Evolutionary conservation across 2,888 invertebrate genomes (phyloP).

Genomic region (Orthonychiurus folsomi): DNA sequence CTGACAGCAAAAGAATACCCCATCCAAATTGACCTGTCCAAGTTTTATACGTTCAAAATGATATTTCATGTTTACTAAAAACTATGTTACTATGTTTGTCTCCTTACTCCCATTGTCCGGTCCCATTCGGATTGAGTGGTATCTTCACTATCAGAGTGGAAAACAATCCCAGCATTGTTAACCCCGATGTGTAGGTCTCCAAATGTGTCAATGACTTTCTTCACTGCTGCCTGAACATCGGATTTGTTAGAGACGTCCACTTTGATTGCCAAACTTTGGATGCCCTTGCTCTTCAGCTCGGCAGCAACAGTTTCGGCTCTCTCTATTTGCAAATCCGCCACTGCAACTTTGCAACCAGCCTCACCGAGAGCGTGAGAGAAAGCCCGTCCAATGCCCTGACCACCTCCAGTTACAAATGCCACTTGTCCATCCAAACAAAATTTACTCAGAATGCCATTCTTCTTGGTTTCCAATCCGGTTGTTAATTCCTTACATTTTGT

Average conservation of each 20-base stretch:
- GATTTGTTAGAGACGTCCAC: conserved; percentile 39
- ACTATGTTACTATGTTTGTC: too few relatives aligned
- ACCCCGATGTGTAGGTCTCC: conserved; percentile 37
- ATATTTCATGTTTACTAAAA: too few relatives aligned
- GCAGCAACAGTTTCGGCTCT: conserved; percentile 33
- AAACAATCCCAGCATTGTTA: conserved; percentile 40
- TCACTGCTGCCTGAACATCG: conserved; percentile 34
- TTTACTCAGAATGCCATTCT: conserved; percentile 33
- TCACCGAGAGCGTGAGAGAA: conserved; percentile 37
- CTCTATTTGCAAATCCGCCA: conserved; percentile 33
- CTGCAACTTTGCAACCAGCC: conserved; percentile 38
- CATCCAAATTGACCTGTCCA: conserved; percentile 39
- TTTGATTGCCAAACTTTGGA: conserved; percentile 33
- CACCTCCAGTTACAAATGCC: conserved; percentile 36
- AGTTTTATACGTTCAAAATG: too few relatives aligned
- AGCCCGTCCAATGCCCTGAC: conserved; percentile 22
- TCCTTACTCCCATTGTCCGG: conserved; percentile 32
- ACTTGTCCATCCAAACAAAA: conserved; percentile 38
- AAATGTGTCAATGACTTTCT: conserved; percentile 28
- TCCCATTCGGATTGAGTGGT: conserved; percentile 36
- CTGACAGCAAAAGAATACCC: conserved; percentile 39
- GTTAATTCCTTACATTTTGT: neutral
- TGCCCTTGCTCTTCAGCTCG: conserved; percentile 33
- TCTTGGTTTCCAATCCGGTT: conserved; percentile 13
- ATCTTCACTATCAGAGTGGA: conserved; percentile 32